Base-by-base conservation (phyloP, 2,888 invertebrate species). In the Poecilobothrus nobilitatus region DNA sequence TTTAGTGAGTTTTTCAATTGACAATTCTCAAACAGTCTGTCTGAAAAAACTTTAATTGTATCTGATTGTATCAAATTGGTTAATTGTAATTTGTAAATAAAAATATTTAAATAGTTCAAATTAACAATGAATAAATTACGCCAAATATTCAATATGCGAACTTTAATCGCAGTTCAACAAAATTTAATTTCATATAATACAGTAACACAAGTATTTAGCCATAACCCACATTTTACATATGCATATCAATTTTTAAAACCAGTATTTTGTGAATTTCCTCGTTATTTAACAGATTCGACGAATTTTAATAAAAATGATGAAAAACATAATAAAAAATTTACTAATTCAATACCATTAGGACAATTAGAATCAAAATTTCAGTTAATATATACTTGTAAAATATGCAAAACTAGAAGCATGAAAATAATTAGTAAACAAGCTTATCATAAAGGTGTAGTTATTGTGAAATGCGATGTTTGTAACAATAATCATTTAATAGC, bases 401-500 rank as follows among this genome's bases (percentile, higher is more conserved):
- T 91, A 71, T 97, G 97, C 78, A 82, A 85, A 61, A 86, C 88
- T 0, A 86, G 91, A 72, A 94, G 91, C 77, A 83, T 86, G 1
- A 91, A 95, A 79, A 84, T 86, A 15, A 95, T 97, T 72, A 91
- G 95, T 0, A 94, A 94, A 82, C 65, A 70, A 21, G 91, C 94
- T 0, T 97, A 97, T 77, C 84, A 88, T 68, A 88, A 90, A 77
- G 97, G 98, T 18, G 91, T 98, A 15, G 95, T 98, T 0, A 93
- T 98, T 73, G 92, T 97, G 0, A 89, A 87, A 68, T 98, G 98
- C 80, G 87, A 88, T 68, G 91, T 91, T 0, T 97, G 97, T 78
- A 82, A 86, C 65, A 96, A 93, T 78, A 89, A 92, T 79, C 98
- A 98, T 82, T 84, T 98, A 33, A 97, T 98, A 73, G 97, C 97